phyloP scores from a whole-genome alignment of 2,113 vertebrate genomes.

The Saimiri boliviensis region DNA sequence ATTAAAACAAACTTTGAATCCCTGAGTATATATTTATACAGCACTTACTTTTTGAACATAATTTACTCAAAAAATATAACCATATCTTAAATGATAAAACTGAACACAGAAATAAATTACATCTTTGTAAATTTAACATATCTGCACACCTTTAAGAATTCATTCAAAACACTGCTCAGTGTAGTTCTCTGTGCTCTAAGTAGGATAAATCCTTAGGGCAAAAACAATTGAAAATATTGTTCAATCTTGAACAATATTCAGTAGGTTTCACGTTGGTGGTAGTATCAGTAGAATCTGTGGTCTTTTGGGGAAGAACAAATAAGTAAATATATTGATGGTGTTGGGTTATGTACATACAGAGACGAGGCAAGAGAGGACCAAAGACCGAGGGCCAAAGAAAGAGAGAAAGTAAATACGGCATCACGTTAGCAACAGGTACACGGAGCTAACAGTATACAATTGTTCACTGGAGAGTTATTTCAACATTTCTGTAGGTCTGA shows the following conservation, averaged over 20 bases:
- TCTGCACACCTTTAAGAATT: neutral
- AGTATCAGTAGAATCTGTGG: neutral
- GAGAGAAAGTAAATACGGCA: neutral
- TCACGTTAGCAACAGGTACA: fast-evolving
- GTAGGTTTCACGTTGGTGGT: neutral
- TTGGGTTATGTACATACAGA: neutral
- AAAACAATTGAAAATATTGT: too few species aligned
- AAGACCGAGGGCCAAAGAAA: neutral
- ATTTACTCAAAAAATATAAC: neutral
- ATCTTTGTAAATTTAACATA: neutral
- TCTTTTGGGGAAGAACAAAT: neutral
- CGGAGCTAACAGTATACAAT: fast-evolving
- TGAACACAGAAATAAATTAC: neutral
- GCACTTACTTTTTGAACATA: neutral
- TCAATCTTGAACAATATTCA: neutral
- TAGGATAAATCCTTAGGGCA: neutral
- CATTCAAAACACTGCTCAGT: neutral
- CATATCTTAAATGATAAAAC: neutral
- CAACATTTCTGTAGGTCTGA: neutral
- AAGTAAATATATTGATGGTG: neutral
- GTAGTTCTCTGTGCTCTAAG: neutral
- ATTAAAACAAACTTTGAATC: neutral
- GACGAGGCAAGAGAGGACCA: fast-evolving
- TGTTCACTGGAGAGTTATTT: neutral
- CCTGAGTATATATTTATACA: neutral